phyloP scores from a whole-genome alignment of 2,113 vertebrate species.

The Neodontobutis hainanensis region DNA sequence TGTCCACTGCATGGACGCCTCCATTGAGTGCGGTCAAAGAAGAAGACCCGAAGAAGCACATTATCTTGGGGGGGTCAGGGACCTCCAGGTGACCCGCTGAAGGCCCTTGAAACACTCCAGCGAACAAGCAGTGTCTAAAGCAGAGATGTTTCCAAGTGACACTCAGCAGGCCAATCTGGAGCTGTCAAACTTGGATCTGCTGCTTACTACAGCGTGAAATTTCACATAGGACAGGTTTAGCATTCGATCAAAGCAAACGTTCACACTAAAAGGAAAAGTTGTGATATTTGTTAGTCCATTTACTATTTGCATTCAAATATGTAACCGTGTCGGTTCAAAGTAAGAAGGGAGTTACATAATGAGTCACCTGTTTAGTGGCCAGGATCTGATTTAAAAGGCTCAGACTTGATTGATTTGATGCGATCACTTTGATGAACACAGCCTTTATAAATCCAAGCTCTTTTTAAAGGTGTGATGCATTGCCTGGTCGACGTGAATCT shows the following conservation, averaged over 20 bases:
- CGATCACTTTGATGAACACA: not conserved
- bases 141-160: slow-evolving; percentile 42
- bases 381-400: too few relatives aligned
- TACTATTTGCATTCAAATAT: too few relatives aligned
- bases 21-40: slow-evolving; percentile 76
- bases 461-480: too few relatives aligned
- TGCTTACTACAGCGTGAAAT: slow-evolving; percentile 41
- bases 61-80: slow-evolving; percentile 70
- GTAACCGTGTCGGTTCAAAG: too few relatives aligned
- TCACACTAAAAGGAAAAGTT: too few relatives aligned
- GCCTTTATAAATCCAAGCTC: too few relatives aligned
- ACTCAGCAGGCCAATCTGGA: slow-evolving; percentile 40
- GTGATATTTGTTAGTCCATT: too few relatives aligned
- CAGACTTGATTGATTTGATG: too few relatives aligned
- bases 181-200: slow-evolving; percentile 47
- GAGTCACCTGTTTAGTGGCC: too few relatives aligned
- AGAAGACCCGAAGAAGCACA: slow-evolving; percentile 61
- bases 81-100: slow-evolving; percentile 68
- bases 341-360: too few relatives aligned
- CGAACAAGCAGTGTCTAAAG: slow-evolving; percentile 46
- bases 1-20: slow-evolving; percentile 77
- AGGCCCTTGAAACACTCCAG: slow-evolving; percentile 62
- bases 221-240: slow-evolving; percentile 19
- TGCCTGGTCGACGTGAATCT: slow-evolving; percentile 3
- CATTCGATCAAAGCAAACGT: slow-evolving; percentile 5